A percentile compares a stretch with the other conserved stretches of the same genome.
phyloP scores from a whole-genome alignment of 2,888 invertebrate species.

The Agapetus fuscipes region DNA sequence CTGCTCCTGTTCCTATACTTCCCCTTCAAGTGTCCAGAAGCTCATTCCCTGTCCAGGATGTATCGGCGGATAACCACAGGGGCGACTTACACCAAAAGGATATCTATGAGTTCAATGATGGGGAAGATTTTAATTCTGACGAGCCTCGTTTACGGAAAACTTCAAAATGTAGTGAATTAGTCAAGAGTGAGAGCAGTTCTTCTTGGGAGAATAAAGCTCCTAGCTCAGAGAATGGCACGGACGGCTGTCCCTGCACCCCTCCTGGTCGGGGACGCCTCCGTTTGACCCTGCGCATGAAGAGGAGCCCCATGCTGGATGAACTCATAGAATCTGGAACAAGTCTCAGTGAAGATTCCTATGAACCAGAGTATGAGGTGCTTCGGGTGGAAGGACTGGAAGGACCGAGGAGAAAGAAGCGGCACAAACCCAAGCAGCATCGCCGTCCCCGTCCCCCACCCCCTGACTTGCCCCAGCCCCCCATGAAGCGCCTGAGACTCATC shows the following conservation, averaged over 20 bases:
- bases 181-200: constrained; percentile 25
- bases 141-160: constrained; percentile 24
- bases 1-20: not conserved
- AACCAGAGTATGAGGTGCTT: constrained; percentile 76
- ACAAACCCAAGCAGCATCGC: constrained; percentile 42
- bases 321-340: constrained; percentile 71
- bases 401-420: constrained; percentile 44
- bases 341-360: constrained; percentile 40
- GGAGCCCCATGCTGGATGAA: constrained; percentile 78
- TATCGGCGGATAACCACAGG: constrained; percentile 18
- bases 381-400: constrained; percentile 68
- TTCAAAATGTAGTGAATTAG: constrained; percentile 21
- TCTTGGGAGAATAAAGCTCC: constrained; percentile 27
- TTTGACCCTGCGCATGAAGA: constrained; percentile 75
- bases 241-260: constrained; percentile 46
- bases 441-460: constrained; percentile 41
- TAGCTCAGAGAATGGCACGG: constrained; percentile 32
- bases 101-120: constrained; percentile 45
- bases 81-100: constrained; percentile 34
- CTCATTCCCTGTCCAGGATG: constrained; percentile 1
- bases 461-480: constrained; percentile 56
- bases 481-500: constrained; percentile 78
- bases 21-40: too few species aligned
- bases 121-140: constrained; percentile 31
- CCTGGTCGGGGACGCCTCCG: constrained; percentile 55